Percentiles rank a stretch among this genome's conserved stretches.
Conservation (phyloP, 2,888 invertebrate genomes). For the Camponotus fellah region DNA sequence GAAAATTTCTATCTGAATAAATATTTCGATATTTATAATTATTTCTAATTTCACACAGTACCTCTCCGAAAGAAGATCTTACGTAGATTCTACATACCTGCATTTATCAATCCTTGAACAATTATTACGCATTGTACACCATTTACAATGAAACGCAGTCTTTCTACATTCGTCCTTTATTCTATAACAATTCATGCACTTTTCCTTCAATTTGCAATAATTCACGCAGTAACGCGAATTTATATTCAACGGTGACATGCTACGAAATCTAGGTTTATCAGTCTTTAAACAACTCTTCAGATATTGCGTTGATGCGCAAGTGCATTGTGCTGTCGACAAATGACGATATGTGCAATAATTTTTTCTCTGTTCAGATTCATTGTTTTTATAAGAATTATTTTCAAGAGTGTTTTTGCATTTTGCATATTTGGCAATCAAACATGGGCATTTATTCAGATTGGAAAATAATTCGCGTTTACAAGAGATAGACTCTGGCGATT, state of each 20-base stretch:
- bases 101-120: not conserved
- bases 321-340: not conserved
- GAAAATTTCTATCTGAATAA: not conserved
- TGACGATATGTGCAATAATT: constrained; percentile 34
- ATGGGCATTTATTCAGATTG: not conserved
- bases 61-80: not conserved
- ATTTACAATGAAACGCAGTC: not conserved
- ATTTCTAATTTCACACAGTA: constrained; percentile 2
- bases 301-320: constrained; percentile 18
- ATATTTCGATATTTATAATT: not conserved
- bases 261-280: constrained; percentile 18
- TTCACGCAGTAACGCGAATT: constrained; percentile 2
- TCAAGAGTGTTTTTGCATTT: not conserved
- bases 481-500: not conserved
- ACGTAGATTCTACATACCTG: not conserved
- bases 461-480: not conserved
- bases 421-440: constrained; percentile 17
- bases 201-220: constrained; percentile 38
- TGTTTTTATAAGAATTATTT: not conserved
- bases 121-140: not conserved
- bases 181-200: constrained; percentile 54
- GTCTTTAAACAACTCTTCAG: constrained; percentile 60
- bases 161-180: not conserved
- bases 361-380: not conserved
- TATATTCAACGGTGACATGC: constrained; percentile 22